Evolutionary conservation across 2,113 vertebrate species (phyloP), one percentile per base, ranked within the genome.

Genomic region (Amia ocellicauda): DNA sequence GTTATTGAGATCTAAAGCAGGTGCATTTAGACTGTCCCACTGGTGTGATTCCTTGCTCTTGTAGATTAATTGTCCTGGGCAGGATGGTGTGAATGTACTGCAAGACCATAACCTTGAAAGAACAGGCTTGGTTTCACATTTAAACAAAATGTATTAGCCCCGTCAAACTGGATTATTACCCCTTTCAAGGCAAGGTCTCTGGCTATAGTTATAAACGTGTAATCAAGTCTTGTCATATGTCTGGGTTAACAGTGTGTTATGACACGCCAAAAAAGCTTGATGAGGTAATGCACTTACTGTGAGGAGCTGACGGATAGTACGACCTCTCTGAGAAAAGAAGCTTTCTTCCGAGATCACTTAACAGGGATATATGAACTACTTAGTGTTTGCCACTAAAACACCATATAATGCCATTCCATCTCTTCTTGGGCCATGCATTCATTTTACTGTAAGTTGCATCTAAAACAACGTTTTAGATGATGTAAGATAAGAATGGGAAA

Each of bases 291-390:
- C 26, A 63, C 23, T 69, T 50, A 75, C 16, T 66, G 27, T 8
- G 1, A 64, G 29, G 20, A 73, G 65, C 52, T 81, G 68, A 78
- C 72, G 79, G 67, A 87, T 76, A 69, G 63, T 67, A 28, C 29
- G 57, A 19, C 47, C 64, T 76, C 59, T 68, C 68, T 19, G 53
- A 79, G 73, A 58, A 76, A 72, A 76, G 42, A 43, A 78, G 9
- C 42, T 74, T 76, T 76, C 60, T 79, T 76, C 75, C 74, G 78
- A 77, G 82, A 85, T 85, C 77, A 84, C 68, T 87, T 90, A 86
- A 78, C 68, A 66, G 69, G 68, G 84, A 90, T 85, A 86, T 72
- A 78, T 79, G 81, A 88, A 87, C 77, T 81, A 85, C 76, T 79
- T 77, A 40, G 62, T 78, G 52, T 82, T 83, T 75, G 81, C 87